Evolutionary conservation across 2,888 invertebrate genomes (phyloP), one percentile per base, ranked within the genome.

Genomic region (Drosophila pseudotakahashii): DNA sequence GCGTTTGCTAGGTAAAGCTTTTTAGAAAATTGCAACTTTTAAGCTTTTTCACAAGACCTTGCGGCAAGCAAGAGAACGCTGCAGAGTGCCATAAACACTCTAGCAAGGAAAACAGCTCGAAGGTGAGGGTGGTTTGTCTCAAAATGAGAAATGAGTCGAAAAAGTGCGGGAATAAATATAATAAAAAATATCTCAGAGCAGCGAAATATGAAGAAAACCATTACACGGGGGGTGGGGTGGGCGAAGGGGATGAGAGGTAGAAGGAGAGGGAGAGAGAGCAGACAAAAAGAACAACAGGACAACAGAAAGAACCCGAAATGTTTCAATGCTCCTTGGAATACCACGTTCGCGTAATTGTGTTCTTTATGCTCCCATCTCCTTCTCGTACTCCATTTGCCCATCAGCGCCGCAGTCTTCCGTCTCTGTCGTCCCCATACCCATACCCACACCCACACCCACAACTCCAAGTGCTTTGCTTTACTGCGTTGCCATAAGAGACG

Each of bases 301-400:
- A 48, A 63, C 54, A 47, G 51, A 47, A 36, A 59, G 32, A 51
- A 47, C 30, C n/a, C 23, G 32, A 58, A 39, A n/a, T 54, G 34
- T 34, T 39, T 23, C 41, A 53, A 37, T 51, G 37, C 63, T 48
- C 48, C 30, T 34, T 59, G 48, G 45, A 70, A 47, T 39, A 60
- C 51, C 64, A 72, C 60, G 51, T 68, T 52, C 72, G 76, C 64
- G 72, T 84, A 84, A 84, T 81, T 81, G 83, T 81, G 75, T 87
- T 66, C 72, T 78, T 81, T 80, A 79, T 80, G 66, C 57, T 77
- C 47, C 53, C 59, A 58, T 60, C 47, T 68, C 26, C 71, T 44
- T 39, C 72, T 62, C 44, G 34, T 32, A 36, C 48, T 36, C 41
- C 34, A 69, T 39, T 54, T 37, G 16, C 32, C 37, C 48, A 48